A percentile compares a stretch with the other conserved stretches of the same genome.
These are phyloP conservation scores for Penaeus vannamei DNA, from an alignment of 1,140 invertebrate species.

Conservation along the genomic window DNA sequence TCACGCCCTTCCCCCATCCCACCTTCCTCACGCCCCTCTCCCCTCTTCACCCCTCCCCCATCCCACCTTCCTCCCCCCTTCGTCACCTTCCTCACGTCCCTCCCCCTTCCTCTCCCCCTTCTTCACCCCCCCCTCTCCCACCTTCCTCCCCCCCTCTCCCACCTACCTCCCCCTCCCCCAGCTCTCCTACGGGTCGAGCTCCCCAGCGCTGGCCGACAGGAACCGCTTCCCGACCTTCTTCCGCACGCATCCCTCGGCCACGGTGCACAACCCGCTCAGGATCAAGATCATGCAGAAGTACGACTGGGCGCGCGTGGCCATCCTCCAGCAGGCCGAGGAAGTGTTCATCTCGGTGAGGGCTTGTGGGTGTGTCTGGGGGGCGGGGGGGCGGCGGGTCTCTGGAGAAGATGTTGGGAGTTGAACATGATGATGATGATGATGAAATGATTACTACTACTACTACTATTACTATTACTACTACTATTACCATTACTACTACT, in stretches of 20 bases:
- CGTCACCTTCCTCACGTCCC: no score
- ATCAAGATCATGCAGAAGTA: slow-evolving; percentile 98
- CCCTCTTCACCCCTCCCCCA: no score
- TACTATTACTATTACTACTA: no score
- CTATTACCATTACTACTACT: no score
- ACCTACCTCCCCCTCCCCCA: slow-evolving; percentile 71
- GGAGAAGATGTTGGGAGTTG: background rate
- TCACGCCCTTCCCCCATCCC: no score
- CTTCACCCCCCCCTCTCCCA: no score
- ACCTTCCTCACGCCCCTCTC: no score
- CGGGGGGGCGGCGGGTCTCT: background rate
- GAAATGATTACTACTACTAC: no score
- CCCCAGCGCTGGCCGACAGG: slow-evolving; percentile 97
- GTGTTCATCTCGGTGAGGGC: slow-evolving; percentile 95
- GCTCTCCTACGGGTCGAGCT: slow-evolving; percentile 98
- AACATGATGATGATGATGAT: no score
- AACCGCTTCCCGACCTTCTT: slow-evolving; percentile 98
- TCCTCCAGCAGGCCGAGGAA: slow-evolving; percentile 98
- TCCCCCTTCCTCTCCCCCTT: no score
- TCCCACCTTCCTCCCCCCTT: no score
- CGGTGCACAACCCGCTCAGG: slow-evolving; percentile 98
- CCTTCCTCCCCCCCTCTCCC: background rate
- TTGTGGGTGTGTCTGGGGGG: background rate
- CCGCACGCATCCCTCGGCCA: slow-evolving; percentile 98
- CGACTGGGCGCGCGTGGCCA: slow-evolving; percentile 96